Evolutionary conservation across 2,888 invertebrate species (phyloP), one percentile per base, ranked within the genome.

Genomic region (Syrista parreyssii): DNA sequence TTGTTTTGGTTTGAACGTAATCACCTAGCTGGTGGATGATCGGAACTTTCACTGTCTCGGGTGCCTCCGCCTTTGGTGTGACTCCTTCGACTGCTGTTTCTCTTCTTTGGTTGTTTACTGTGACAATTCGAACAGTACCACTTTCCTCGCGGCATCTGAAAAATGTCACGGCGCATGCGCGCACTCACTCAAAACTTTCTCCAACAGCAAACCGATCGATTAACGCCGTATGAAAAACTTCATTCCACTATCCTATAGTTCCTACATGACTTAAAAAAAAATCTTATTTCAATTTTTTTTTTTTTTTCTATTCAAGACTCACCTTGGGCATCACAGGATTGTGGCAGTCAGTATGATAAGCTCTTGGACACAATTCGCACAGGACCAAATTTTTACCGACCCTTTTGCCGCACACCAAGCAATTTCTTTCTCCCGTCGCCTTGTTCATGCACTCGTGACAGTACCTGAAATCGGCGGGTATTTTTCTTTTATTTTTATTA

Each of bases 401-500:
- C 82, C 94, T 93, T 86, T 94, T 95, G 68, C 98, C 98, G 91
- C 99, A 99, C 80, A 98, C 97, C 83, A 98, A 96, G 92, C 99
- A 99, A 89, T 97, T 97, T 78, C 97, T 94, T 89, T 97, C 97
- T 40, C 98, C 98, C 34, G 98, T 96, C 9, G 97, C 98, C 92
- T 98, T 97, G 92, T 97, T 97, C 92, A 97, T 95, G 92, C 98
- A 99, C 89, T 98, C 98, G 93, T 96, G 98, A 92, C 98, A 99
- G 92, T 97, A 99, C 97, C 97, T 97, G 84, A 1, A 88, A 85
- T 71, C 23, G 55, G 23, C 23, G 9, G 55, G 55, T 23, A 55
- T 55, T 55, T 55, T 55, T 55, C 9, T 23, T 55, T 55, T 55
- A 55, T 9, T 55, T 9, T 9, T 55, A 9, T 55, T 55, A 23